Conservation (phyloP, 2,113 vertebrate genomes). For the Cryptoleucopteryx plumbea region DNA sequence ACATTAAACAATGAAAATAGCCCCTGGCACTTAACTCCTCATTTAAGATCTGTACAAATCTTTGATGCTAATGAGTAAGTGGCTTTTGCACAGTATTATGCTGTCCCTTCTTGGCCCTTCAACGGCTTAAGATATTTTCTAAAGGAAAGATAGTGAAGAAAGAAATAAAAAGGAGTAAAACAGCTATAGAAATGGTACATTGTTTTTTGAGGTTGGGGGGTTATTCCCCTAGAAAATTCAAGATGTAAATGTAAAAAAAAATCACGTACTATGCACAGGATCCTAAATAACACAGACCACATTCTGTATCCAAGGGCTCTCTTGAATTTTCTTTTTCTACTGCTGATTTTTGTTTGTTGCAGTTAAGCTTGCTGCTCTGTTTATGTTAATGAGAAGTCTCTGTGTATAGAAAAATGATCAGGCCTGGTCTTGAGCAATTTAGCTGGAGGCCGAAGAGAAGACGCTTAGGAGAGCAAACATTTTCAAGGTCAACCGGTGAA, state of each 20-base stretch:
- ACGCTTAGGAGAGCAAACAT: constrained; percentile 94
- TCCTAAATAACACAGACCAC: background rate
- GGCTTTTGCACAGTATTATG: constrained; percentile 58
- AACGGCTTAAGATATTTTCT: constrained; percentile 14
- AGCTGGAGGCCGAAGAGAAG: constrained; percentile 80
- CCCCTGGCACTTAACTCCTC: constrained; percentile 68
- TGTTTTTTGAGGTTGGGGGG: background rate
- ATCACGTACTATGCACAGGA: background rate
- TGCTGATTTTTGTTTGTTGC: constrained; percentile 48
- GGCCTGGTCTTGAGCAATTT: constrained; percentile 79
- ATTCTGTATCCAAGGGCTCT: background rate
- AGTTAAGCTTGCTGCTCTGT: constrained; percentile 62
- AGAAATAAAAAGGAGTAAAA: constrained; percentile 13
- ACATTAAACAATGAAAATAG: constrained; percentile 79
- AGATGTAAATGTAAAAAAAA: background rate
- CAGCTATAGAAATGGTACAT: background rate
- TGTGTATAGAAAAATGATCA: constrained; percentile 82
- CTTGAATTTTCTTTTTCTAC: constrained; percentile 15
- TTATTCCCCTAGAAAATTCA: constrained; percentile 14
- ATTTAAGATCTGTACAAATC: constrained; percentile 67
- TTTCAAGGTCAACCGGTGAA: constrained; percentile 96
- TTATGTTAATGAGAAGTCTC: constrained; percentile 80
- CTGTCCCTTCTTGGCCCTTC: constrained; percentile 40
- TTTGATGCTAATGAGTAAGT: constrained; percentile 66
- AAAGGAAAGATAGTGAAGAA: background rate